These are phyloP conservation scores for Himantopus leucocephalus DNA, from an alignment of 2,113 vertebrate species.

Conservation along the genomic window DNA sequence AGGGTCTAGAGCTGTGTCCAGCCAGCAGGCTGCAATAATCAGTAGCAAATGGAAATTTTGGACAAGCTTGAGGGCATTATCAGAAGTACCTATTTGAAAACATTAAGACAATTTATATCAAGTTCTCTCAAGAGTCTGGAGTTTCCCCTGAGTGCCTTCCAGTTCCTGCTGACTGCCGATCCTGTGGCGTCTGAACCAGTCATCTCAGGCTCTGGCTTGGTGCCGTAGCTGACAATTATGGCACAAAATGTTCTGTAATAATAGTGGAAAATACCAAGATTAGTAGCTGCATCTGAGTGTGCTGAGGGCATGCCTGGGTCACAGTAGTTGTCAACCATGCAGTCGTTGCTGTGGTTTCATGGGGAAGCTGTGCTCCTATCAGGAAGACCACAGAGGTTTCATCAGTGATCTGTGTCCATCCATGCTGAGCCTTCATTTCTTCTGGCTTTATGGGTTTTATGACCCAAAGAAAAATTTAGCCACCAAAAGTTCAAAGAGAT, in stretches of 20 bases:
- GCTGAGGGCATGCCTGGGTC: background rate
- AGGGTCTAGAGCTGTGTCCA: background rate
- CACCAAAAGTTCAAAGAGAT: background rate
- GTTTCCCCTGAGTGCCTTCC: background rate
- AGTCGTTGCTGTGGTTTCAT: accelerated
- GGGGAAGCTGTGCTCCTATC: background rate
- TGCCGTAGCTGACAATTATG: background rate
- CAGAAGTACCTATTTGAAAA: background rate
- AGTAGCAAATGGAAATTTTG: background rate
- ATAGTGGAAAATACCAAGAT: background rate
- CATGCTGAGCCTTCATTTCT: background rate
- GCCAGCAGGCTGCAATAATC: background rate
- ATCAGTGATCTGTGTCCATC: background rate
- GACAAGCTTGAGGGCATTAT: background rate
- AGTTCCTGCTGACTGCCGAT: background rate
- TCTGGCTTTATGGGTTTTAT: background rate
- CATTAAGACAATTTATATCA: background rate
- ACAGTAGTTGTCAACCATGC: background rate
- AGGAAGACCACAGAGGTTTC: background rate
- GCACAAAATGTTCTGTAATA: background rate
- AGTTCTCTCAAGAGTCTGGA: background rate
- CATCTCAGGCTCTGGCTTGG: background rate
- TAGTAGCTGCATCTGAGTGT: background rate
- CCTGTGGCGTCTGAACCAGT: background rate
- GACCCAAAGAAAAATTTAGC: background rate